phyloP scores from a whole-genome alignment of 2,113 vertebrate genomes.

The Lanius collurio region DNA sequence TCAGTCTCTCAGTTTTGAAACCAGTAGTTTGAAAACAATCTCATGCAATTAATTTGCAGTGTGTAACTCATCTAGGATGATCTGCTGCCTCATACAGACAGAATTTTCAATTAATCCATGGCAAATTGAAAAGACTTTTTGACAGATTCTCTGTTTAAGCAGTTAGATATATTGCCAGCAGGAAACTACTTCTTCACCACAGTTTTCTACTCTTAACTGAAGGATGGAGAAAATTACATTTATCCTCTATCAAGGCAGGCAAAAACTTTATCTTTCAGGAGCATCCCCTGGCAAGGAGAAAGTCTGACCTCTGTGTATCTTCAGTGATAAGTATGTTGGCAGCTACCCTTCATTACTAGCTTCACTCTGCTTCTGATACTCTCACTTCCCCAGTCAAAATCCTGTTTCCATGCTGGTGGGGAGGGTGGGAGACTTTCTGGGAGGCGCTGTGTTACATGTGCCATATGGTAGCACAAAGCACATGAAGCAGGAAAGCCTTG shows the following conservation, averaged over 20 bases:
- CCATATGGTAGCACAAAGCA: fast-evolving
- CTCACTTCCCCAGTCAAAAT: not conserved
- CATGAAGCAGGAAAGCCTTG: not conserved
- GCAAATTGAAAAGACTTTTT: not conserved
- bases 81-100: not conserved
- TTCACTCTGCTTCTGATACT: not conserved
- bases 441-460: not conserved
- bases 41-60: not conserved
- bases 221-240: not conserved
- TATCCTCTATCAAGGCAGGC: not conserved
- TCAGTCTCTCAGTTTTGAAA: not conserved
- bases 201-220: not conserved
- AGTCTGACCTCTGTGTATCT: not conserved
- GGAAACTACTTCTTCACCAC: not conserved
- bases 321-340: not conserved
- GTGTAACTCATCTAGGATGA: not conserved
- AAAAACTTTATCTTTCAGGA: not conserved
- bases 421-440: not conserved
- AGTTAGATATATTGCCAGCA: not conserved
- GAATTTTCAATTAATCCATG: not conserved
- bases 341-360: not conserved
- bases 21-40: not conserved
- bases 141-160: not conserved
- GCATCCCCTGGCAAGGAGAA: not conserved
- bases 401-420: not conserved